Evolutionary conservation across 2,797 vertebrate genomes (phyloP), one percentile per base, ranked within the genome.

Genomic region (Premnoplex brunnescens): DNA sequence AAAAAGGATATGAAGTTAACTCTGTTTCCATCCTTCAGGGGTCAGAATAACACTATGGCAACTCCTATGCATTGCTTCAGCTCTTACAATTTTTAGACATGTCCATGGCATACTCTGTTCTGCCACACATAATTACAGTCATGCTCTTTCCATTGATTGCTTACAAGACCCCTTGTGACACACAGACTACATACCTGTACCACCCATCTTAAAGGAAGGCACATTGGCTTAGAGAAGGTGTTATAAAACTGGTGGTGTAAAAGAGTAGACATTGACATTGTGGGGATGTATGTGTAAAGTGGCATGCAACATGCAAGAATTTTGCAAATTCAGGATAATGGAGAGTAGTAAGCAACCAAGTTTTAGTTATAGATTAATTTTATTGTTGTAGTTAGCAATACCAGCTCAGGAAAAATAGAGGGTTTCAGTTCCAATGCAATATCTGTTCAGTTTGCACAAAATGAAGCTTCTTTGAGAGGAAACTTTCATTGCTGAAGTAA

Each of bases 21-120:
- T 98, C 97, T 98, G 94, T 97, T 98, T 98, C 91, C 94, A 98
- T 98, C 98, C 98, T 98, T 98, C 98, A 98, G 98, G 98, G 98
- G 98, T 98, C 98, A 98, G 98, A 97, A 98, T 98, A 98, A 96
- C 97, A 97, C 98, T 97, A 88, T 88, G 28, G 93, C 97, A 98
- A 97, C 94, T 98, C 94, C 68, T 78, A 15, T 96, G 88, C 92
- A 88, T 82, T 93, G 88, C 91, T 95, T 79, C 68, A 89, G 96
- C 91, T 97, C 59, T 88, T 96, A 87, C 2, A 97, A 85, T 96
- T 91, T 97, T 94, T 91, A 97, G 92, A 96, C 97, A 96, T 91
- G 93, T 55, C 88, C 64, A 71, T 94, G 80, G 59, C 73, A 78
- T 92, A 49, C 37, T 78, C 88, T 95, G 72, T 80, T 85, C 36